phyloP scores from a whole-genome alignment of 2,797 vertebrate genomes.

The Nasua narica region DNA sequence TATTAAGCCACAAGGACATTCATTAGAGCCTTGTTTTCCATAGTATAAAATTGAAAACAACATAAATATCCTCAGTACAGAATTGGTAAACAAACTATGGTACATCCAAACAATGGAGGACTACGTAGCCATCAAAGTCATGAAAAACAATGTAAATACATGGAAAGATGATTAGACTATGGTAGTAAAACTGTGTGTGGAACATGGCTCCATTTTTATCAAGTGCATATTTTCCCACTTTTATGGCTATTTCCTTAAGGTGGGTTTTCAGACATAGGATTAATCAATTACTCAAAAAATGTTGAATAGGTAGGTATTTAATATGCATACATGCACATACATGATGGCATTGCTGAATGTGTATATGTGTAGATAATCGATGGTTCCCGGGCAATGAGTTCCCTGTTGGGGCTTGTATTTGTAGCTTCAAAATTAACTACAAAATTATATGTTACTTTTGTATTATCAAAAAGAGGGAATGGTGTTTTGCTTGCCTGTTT shows the following conservation, averaged over 20 bases:
- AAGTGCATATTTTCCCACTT: background rate
- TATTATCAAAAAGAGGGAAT: background rate
- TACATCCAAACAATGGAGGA: background rate
- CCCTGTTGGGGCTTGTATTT: background rate
- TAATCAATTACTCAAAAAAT: background rate
- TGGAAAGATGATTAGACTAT: background rate
- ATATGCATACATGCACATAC: background rate
- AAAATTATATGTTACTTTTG: background rate
- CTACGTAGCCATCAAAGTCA: background rate
- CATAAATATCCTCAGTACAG: background rate
- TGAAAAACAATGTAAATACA: background rate
- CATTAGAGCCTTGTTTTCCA: background rate
- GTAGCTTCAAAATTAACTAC: background rate
- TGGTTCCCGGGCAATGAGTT: background rate
- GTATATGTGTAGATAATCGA: background rate
- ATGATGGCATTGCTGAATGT: background rate
- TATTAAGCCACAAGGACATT: background rate
- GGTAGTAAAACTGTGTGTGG: background rate
- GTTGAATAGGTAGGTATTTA: background rate
- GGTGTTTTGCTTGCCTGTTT: background rate
- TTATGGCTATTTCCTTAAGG: constrained; percentile 17
- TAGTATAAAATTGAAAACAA: background rate
- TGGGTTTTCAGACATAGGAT: background rate
- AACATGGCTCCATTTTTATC: background rate
- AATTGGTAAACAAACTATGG: background rate